Evolutionary conservation across 92 coral and sea anemone species (phyloP).

Genomic region (Ricordea florida): DNA sequence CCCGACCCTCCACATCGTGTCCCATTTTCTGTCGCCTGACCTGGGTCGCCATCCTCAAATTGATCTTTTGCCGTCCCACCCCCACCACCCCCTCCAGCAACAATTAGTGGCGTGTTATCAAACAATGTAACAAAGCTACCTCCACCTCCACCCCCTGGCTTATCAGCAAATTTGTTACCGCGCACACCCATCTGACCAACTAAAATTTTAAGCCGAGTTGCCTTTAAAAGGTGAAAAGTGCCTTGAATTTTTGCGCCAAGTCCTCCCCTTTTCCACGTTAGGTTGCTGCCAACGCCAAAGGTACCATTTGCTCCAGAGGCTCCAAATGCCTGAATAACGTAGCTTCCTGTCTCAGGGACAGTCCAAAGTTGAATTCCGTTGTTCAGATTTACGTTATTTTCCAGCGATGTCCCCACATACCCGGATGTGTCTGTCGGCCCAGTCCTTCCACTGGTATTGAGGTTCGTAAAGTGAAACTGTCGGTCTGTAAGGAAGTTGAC

Average conservation of each 20-base stretch:
- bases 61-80: slow-evolving; percentile 40
- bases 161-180: background rate
- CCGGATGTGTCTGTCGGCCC: slow-evolving; percentile 67
- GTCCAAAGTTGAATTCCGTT: slow-evolving; percentile 85
- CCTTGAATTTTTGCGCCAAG: slow-evolving; percentile 83
- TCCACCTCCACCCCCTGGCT: slow-evolving; percentile 95
- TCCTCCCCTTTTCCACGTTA: slow-evolving; percentile 67
- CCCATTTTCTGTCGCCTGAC: slow-evolving; percentile 68
- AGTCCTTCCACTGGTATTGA: slow-evolving; percentile 58
- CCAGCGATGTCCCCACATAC: slow-evolving; percentile 67
- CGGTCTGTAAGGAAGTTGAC: background rate
- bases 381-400: slow-evolving; percentile 54
- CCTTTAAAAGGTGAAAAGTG: slow-evolving; percentile 38
- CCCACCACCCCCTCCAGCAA: slow-evolving; percentile 97
- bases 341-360: slow-evolving; percentile 78
- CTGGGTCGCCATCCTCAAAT: slow-evolving; percentile 80
- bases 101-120: slow-evolving; percentile 49
- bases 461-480: slow-evolving; percentile 43
- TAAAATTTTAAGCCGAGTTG: slow-evolving; percentile 55
- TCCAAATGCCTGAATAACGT: slow-evolving; percentile 80
- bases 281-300: background rate
- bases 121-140: slow-evolving; percentile 71
- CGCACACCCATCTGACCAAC: slow-evolving; percentile 78
- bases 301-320: slow-evolving; percentile 89
- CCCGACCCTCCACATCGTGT: slow-evolving; percentile 71